Base-by-base conservation (phyloP, 1,140 invertebrate species). In the Hetaerina americana region DNA sequence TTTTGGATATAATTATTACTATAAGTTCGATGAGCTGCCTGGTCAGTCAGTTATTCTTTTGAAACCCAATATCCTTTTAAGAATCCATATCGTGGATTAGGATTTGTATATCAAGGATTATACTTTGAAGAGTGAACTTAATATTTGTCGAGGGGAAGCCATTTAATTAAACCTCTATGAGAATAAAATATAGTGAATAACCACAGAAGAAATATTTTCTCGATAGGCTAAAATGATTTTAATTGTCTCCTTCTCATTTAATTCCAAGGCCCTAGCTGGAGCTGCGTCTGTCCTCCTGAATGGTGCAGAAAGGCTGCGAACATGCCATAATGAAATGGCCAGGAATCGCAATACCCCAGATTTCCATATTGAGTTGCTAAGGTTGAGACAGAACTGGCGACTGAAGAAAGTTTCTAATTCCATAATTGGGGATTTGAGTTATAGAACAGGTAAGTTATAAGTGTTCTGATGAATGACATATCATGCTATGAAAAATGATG, bases 401-500 rank as follows among this genome's bases (percentile, higher is more conserved):
- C 80, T 99, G 1, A 96, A 97, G 80, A 98, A 98, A 85, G 92
- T 96, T 0, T 94, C 93, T 0, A 97, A 95, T 78, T 90, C 91
- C 0, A 98, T 99, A 74, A 90, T 99, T 68, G 96, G 96, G 0
- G 96, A 99, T 83, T 86, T 99, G 0, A 98, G 94, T 81, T 98
- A 96, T 80, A 86, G 93, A 75, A 96, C 95, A 75, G 86, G 87
- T 87, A 78, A 78, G 75, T 72, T 24, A 25, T n/a, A n/a, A n/a
- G n/a, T n/a, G n/a, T n/a, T n/a, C n/a, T n/a, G n/a, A n/a, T n/a
- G n/a, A n/a, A n/a, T n/a, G n/a, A n/a, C n/a, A n/a, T n/a, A n/a
- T n/a, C n/a, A n/a, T n/a, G n/a, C n/a, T n/a, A n/a, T n/a, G n/a
- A n/a, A n/a, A n/a, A n/a, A n/a, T n/a, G n/a, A n/a, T n/a, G n/a